phyloP scores from a whole-genome alignment of 2,797 vertebrate genomes.

The Rhinichthys osculus region DNA sequence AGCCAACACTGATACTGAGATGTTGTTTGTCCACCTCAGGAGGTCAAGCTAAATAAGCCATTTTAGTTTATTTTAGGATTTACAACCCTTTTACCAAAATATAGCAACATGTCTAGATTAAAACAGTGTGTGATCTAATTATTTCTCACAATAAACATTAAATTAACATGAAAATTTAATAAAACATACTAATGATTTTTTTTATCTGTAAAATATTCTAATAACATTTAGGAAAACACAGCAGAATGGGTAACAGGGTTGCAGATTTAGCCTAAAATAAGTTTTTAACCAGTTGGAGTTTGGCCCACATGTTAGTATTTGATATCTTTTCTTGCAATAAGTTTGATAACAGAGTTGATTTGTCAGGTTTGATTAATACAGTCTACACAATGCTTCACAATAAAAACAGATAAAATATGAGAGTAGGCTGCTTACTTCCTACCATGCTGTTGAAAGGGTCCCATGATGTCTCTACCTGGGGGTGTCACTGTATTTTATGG shows the following conservation, averaged over 20 bases:
- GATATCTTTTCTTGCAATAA: background rate
- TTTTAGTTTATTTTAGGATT: conserved; percentile 3
- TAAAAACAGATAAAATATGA: background rate
- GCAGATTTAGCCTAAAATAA: background rate
- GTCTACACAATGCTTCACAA: background rate
- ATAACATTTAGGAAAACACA: background rate
- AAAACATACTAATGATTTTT: background rate
- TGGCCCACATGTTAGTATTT: background rate
- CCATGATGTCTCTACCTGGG: too few relatives aligned
- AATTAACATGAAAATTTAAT: background rate
- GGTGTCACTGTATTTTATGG: too few relatives aligned
- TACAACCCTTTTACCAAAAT: background rate
- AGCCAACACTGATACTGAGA: conserved; percentile 16
- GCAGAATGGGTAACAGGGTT: background rate
- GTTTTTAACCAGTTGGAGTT: background rate
- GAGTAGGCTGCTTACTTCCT: too few relatives aligned
- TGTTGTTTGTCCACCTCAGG: background rate
- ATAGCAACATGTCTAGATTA: background rate
- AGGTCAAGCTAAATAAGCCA: background rate
- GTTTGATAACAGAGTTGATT: background rate
- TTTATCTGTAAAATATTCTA: background rate
- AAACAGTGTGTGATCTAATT: background rate
- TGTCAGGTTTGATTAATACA: background rate
- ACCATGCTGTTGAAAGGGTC: too few relatives aligned
- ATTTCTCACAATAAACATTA: background rate